Evolutionary conservation across 1,140 invertebrate species (phyloP), one percentile per base, ranked within the genome.

Genomic region (Xylocopa sonorina): DNA sequence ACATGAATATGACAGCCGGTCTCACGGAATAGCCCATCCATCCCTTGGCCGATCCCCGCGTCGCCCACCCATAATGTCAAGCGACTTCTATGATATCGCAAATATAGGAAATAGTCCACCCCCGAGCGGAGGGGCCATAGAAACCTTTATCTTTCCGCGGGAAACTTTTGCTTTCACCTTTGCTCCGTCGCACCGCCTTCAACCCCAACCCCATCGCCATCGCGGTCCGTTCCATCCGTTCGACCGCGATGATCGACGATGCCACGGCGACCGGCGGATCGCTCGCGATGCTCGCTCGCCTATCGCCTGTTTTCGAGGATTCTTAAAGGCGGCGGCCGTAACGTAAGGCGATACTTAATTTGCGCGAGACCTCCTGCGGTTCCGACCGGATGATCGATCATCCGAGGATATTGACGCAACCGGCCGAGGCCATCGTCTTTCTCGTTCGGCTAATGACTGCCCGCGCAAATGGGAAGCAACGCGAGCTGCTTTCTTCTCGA

Each of bases 1-100:
- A 93, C 89, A 92, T 93, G 91, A 93, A 92, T 93, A 90, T 91
- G 91, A 93, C 90, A 89, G 90, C 85, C 87, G 89, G 89, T 88
- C 88, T 87, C 81, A 83, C 84, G 85, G 85, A 87, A 87, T 75
- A 87, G 78, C 62, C 86, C 67, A 88, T 80, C 83, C 53, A 74
- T 66, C 84, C 78, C 72, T 43, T 41, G 38, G 62, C 43, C 71
- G 64, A 51, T 50, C 71, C 60, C 77, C 66, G 51, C 34, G 21
- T 75, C 81, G 29, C 62, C n/a, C 84, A 53, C 71, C 78, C 79
- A 50, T 80, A 77, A 83, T 78, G 76, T 85, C 80, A 79, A 72
- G 48, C 83, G 50, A 74, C 58, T 76, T 71, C 83, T 78, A 72
- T 72, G 83, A 88, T 90, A 89, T 88, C 84, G 83, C 87, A 88